phyloP scores from a whole-genome alignment of 2,888 invertebrate species.

The Brachyopa scutellaris region DNA sequence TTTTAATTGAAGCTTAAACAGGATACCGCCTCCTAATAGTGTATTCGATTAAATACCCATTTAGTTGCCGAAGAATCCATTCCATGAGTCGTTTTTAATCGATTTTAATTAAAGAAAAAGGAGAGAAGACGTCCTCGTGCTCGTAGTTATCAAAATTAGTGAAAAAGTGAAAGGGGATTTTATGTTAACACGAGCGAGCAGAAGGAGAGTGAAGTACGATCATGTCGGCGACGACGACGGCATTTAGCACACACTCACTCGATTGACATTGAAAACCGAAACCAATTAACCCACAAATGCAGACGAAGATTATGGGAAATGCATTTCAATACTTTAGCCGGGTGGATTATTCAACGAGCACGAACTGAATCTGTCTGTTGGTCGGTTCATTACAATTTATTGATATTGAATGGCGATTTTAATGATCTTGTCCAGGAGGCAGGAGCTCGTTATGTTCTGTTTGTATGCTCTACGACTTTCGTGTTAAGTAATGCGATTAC shows the following conservation, averaged over 20 bases:
- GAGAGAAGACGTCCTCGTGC: not conserved
- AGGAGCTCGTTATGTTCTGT: constrained; percentile 38
- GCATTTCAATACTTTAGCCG: constrained; percentile 56
- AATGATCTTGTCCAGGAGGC: constrained; percentile 57
- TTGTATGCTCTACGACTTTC: constrained; percentile 32
- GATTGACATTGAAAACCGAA: constrained; percentile 46
- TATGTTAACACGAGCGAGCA: not conserved
- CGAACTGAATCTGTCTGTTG: constrained; percentile 41
- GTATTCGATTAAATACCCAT: constrained; percentile 15
- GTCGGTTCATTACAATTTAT: constrained; percentile 57
- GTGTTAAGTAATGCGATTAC: constrained; percentile 53
- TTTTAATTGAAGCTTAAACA: too few relatives aligned
- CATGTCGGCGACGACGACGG: not conserved
- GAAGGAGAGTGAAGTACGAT: not conserved
- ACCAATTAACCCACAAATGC: constrained; percentile 38
- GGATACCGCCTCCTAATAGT: too few relatives aligned
- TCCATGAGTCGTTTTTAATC: not conserved
- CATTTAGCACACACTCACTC: constrained; percentile 29
- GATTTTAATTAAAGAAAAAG: not conserved
- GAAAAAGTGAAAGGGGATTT: constrained; percentile 3
- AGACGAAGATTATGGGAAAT: constrained; percentile 36
- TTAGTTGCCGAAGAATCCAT: not conserved
- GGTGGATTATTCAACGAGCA: constrained; percentile 46
- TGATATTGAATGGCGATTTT: constrained; percentile 62
- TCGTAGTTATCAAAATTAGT: constrained; percentile 10